Conservation (phyloP, 1,140 invertebrate species). For the Danaus plexippus region DNA sequence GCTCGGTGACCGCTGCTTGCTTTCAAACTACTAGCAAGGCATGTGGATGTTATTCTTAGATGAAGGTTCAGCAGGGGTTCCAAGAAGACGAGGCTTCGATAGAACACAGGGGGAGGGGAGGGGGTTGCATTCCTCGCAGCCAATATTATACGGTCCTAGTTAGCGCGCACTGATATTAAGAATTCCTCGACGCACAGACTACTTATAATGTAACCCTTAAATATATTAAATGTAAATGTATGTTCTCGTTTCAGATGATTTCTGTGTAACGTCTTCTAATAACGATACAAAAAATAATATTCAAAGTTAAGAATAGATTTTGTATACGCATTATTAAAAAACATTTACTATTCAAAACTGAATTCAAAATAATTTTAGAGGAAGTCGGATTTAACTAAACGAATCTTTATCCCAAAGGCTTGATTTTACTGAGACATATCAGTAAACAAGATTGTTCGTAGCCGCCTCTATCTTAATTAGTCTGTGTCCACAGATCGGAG, state of each 20-base stretch:
- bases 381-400: no score
- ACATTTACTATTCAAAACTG: no score
- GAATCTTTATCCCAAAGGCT: no score
- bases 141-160: slow-evolving; percentile 68
- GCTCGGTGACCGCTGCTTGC: slow-evolving; percentile 4
- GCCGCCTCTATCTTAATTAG: slow-evolving; percentile 27
- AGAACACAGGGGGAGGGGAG: slow-evolving; percentile 10
- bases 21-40: slow-evolving; percentile 8
- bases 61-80: slow-evolving; percentile 15
- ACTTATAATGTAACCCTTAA: slow-evolving; percentile 3
- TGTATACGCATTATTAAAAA: no score
- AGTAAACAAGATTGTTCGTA: neutral
- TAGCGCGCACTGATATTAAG: slow-evolving; percentile 70
- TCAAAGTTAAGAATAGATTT: no score
- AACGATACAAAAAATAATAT: no score
- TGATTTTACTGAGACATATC: no score
- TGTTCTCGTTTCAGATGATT: no score
- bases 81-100: neutral
- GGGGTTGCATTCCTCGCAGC: slow-evolving; percentile 36
- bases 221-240: no score
- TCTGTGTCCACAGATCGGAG: slow-evolving; percentile 57
- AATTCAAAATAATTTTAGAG: no score
- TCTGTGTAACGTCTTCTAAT: no score
- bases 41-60: slow-evolving; percentile 15
- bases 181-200: slow-evolving; percentile 58